Base-by-base conservation (phyloP, 2,113 vertebrate genomes). In the Tachycineta bicolor region DNA sequence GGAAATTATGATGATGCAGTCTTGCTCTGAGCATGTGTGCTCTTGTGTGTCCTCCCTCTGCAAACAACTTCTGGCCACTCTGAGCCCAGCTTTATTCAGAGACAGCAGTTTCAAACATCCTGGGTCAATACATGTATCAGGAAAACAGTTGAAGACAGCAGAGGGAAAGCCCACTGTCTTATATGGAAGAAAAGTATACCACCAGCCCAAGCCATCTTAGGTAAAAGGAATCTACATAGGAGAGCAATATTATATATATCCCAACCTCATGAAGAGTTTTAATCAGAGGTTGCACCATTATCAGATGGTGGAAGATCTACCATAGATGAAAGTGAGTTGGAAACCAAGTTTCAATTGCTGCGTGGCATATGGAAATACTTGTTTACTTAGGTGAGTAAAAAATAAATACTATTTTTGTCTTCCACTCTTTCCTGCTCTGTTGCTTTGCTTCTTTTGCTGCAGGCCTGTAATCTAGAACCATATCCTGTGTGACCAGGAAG, bases 361-460 rank as follows among this genome's bases (percentile, higher is more conserved):
- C 16, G 20, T 90, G 49, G 34, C 39, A 47, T 80, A 83, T 77
- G 83, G 63, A 97, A 95, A 83, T 83, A 83, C 24, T 64, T 69
- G 43, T 53, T 83, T 88, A 93, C 75, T 76, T 47, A 60, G 29
- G 33, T 75, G 53, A 89, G 12, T 56, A 25, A 83, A 90, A 93
- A 91, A 28, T 44, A 91, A 93, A 91, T 50, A 60, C 19, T 74
- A 10, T 68, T 95, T 94, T 94, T 92, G 44, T 78, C 47, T 92
- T 52, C 63, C 20, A 65, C 49, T 89, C 68, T 89, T 90, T 56
- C 64, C 52, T 81, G n/a, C 75, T 90, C 37, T 64, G 65, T 80
- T 82, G 62, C 62, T 95, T 90, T 87, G 22, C 65, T 75, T 69
- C 58, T 59, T 79, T 87, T 90, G 79, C 79, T 90, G 67, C 87